Conservation (phyloP, 2,888 invertebrate genomes). For the Resseliella maxima region DNA sequence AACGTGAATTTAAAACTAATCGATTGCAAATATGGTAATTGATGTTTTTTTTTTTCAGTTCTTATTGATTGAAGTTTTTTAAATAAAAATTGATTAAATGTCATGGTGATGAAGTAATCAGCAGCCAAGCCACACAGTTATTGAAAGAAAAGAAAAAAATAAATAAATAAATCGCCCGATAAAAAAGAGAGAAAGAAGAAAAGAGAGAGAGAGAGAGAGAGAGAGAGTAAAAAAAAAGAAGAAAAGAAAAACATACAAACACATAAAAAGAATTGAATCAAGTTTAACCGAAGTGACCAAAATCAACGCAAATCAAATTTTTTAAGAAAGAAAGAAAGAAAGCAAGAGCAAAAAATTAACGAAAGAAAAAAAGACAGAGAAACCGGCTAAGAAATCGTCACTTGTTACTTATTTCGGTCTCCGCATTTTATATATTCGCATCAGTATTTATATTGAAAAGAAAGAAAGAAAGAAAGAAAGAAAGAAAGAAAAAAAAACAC, state of each 20-base stretch:
- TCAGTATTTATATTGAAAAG: neutral
- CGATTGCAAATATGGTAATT: neutral
- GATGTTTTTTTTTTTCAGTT: neutral
- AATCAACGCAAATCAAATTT: neutral
- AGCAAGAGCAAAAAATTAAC: neutral
- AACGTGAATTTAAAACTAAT: neutral
- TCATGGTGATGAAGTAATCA: conserved; percentile 9
- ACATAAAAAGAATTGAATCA: conserved; percentile 25
- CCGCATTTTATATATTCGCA: neutral
- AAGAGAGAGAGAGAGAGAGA: neutral
- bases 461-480: neutral
- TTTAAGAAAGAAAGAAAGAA: neutral
- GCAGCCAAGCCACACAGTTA: neutral
- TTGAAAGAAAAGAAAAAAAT: neutral
- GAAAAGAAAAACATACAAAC: too few relatives aligned
- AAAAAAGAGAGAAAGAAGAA: neutral
- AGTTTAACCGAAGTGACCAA: conserved; percentile 44
- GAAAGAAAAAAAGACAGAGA: conserved; percentile 3
- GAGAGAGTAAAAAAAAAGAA: neutral
- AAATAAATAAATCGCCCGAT: neutral
- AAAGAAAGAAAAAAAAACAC: too few relatives aligned
- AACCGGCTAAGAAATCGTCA: conserved; percentile 23
- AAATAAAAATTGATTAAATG: neutral
- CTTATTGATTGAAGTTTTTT: neutral
- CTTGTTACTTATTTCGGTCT: conserved; percentile 48